Conservation (phyloP, 2,888 invertebrate species). For the Agrotis ipsilon region DNA sequence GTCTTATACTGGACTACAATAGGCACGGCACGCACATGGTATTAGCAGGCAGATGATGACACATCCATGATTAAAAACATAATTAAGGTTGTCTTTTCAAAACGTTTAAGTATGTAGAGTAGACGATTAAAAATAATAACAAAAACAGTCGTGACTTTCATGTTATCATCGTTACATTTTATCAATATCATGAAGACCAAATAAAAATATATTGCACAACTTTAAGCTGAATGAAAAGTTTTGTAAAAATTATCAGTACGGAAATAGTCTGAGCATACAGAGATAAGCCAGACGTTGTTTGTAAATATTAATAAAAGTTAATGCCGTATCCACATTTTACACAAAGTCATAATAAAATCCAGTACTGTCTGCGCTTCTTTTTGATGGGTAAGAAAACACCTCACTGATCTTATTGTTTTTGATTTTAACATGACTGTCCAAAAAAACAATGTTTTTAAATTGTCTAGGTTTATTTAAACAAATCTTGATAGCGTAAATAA, state of each 20-base stretch:
- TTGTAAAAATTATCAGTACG: constrained; percentile 16
- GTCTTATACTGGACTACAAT: too few relatives aligned
- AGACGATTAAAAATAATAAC: constrained; percentile 29
- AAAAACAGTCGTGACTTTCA: constrained; percentile 19
- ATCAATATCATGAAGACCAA: constrained; percentile 13
- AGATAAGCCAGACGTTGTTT: constrained; percentile 1
- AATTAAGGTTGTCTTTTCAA: background rate
- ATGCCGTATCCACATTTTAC: background rate
- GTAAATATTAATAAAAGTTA: constrained; percentile 7
- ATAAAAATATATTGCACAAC: constrained; percentile 4
- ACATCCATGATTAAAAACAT: too few relatives aligned
- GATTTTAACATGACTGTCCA: background rate
- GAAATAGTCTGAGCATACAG: constrained; percentile 22
- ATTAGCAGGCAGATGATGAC: too few relatives aligned
- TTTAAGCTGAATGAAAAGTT: constrained; percentile 25
- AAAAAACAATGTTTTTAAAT: background rate
- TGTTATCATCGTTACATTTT: constrained; percentile 5
- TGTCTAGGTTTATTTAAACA: background rate
- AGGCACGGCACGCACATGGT: too few relatives aligned
- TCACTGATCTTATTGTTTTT: background rate
- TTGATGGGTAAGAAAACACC: too few relatives aligned
- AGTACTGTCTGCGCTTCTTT: too few relatives aligned
- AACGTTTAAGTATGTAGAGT: background rate
- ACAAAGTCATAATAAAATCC: background rate
- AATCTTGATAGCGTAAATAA: constrained; percentile 29